Base-by-base conservation (phyloP, 2,888 invertebrate species). In the Chromoteleia sp. region DNA sequence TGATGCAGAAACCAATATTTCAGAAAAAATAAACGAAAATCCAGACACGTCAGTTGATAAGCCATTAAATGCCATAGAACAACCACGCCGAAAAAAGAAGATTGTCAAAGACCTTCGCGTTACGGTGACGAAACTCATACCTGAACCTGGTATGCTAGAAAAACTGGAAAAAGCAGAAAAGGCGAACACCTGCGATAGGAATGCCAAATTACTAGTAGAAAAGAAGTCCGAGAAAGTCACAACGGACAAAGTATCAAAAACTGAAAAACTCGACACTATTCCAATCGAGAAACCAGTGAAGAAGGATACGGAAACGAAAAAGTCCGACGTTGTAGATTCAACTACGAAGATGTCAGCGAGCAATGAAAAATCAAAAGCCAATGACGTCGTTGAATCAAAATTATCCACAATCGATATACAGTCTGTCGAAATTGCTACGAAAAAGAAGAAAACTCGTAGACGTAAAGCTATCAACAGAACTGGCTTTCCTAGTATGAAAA, bases 401-500 rank as follows among this genome's bases (percentile, higher is more conserved):
- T 19, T 29, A 2, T 12, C 77, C 0, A 19, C 59, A 1, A 19
- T 58, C 3, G 85, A 85, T 0, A 79, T 79, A 2, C 3, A 58
- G 5, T 2, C 58, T 29, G 8, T 15, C 0, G 70, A 45, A n/a
- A n/a, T 17, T 7, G 85, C 87, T 2, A 73, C 89, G 1, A 83
- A 88, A 0, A 94, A 94, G 86, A 93, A 93, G 85, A 93, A 93
- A 83, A 91, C 93, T 6, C 90, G 93, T 14, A 93, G 96, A 85
- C 94, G 97, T 41, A 95, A 97, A 89, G 95, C 96, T 15, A 95
- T 96, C 43, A 97, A 97, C 89, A 93, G 97, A 85, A 97, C 97
- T 14, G 98, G 98, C 2, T 98, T 98, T 90, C 98, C 98, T 0
- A 96, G 95, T 17, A 93, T 96, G 12, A 96, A 96, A 87, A 95